These are phyloP conservation scores for Andrena bucephala DNA, from an alignment of 2,888 invertebrate species.

Conservation along the genomic window DNA sequence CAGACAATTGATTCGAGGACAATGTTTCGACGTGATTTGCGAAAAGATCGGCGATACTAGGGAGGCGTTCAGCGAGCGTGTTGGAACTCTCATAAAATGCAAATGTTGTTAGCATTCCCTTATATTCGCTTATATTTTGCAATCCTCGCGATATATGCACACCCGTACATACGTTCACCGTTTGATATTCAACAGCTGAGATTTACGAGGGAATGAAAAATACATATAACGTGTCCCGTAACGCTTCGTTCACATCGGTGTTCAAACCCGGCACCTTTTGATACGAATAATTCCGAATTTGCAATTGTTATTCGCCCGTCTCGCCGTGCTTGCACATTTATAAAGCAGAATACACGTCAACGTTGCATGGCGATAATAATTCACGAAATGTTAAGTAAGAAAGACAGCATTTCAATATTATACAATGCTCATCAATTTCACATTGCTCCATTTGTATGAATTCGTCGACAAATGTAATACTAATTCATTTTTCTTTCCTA, in stretches of 20 bases:
- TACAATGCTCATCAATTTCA: background rate
- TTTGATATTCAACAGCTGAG: slow-evolving; percentile 73
- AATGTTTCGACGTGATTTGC: slow-evolving; percentile 34
- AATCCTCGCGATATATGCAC: slow-evolving; percentile 56
- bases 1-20: slow-evolving; percentile 27
- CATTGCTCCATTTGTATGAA: background rate
- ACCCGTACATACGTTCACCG: slow-evolving; percentile 39
- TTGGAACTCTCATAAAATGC: slow-evolving; percentile 72
- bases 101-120: slow-evolving; percentile 72
- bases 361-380: slow-evolving; percentile 10
- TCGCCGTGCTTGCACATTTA: slow-evolving; percentile 20
- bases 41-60: slow-evolving; percentile 49
- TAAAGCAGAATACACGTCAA: slow-evolving; percentile 15
- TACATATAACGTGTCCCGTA: slow-evolving; percentile 50
- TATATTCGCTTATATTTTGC: slow-evolving; percentile 63
- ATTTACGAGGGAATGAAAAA: slow-evolving; percentile 68
- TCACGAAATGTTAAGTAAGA: slow-evolving; percentile 8
- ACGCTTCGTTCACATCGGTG: slow-evolving; percentile 30
- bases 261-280: slow-evolving; percentile 47
- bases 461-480: background rate
- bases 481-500: background rate
- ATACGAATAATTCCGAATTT: slow-evolving; percentile 47
- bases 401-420: background rate
- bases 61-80: slow-evolving; percentile 34
- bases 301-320: slow-evolving; percentile 27